A percentile compares a stretch with the other conserved stretches of the same genome.
Conservation (phyloP, 1,140 invertebrate species). For the Alviniconcha marisindica region DNA sequence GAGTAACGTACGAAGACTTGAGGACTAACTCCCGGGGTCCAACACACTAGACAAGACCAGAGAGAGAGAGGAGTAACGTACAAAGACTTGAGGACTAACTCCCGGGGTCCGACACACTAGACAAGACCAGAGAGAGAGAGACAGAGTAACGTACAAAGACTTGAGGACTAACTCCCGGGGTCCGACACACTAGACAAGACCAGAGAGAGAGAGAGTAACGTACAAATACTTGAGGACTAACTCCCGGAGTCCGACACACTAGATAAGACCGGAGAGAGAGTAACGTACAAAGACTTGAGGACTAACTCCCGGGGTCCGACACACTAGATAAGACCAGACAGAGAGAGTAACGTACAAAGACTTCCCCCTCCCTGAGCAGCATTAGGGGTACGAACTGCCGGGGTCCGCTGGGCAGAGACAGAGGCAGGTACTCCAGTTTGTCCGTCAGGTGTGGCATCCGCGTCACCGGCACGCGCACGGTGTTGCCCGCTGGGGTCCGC, state of each 20-base stretch:
- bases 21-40: too few species aligned
- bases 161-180: too few species aligned
- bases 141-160: too few species aligned
- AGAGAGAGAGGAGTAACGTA: too few species aligned
- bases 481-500: neutral
- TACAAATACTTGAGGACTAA: too few species aligned
- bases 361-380: neutral
- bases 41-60: too few species aligned
- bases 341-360: constrained; percentile 1
- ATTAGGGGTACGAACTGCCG: neutral
- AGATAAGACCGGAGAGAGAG: neutral
- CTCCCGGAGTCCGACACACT: too few species aligned
- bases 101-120: too few species aligned
- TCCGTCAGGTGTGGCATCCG: neutral
- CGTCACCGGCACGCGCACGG: neutral
- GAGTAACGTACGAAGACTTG: too few species aligned
- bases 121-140: too few species aligned
- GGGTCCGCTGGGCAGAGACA: neutral
- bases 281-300: neutral
- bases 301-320: too few species aligned
- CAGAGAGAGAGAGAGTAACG: neutral
- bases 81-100: too few species aligned
- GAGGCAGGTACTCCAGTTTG: neutral
- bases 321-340: neutral
- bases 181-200: neutral